Percentiles rank a stretch among this genome's conserved stretches.
Conservation (phyloP, 2,888 invertebrate species). For the Drosophila buzzatii region DNA sequence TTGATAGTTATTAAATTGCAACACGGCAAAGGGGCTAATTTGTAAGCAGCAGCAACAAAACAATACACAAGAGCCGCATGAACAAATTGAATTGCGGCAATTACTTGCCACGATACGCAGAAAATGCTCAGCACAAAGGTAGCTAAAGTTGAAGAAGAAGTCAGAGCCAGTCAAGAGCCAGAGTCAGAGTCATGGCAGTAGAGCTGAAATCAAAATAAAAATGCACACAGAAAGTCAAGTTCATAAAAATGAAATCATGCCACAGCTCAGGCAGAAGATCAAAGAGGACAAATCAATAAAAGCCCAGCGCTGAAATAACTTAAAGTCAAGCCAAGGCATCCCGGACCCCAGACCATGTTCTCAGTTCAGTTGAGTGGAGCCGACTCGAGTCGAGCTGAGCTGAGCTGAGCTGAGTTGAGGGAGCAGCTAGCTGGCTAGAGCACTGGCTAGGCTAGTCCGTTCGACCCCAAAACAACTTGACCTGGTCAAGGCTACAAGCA, state of each 20-base stretch:
- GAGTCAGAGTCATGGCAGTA: neutral
- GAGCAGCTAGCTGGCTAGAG: slow-evolving; percentile 28
- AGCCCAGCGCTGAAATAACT: slow-evolving; percentile 67
- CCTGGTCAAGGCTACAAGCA: slow-evolving; percentile 83
- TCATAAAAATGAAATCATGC: slow-evolving; percentile 82
- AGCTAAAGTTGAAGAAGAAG: slow-evolving; percentile 1
- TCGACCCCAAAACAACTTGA: slow-evolving; percentile 78
- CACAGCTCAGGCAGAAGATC: slow-evolving; percentile 79
- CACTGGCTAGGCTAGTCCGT: slow-evolving; percentile 48
- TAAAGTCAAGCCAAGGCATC: slow-evolving; percentile 69
- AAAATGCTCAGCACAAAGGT: slow-evolving; percentile 50
- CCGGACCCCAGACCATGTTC: neutral
- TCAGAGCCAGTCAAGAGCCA: neutral
- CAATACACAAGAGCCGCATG: slow-evolving; percentile 63
- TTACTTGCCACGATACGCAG: slow-evolving; percentile 80
- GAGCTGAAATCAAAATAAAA: slow-evolving; percentile 54
- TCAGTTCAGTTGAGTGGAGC: slow-evolving; percentile 7
- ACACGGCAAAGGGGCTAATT: slow-evolving; percentile 46
- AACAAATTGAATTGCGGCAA: slow-evolving; percentile 80
- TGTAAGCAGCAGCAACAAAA: slow-evolving; percentile 29
- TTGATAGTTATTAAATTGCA: slow-evolving; percentile 27
- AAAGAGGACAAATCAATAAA: slow-evolving; percentile 83
- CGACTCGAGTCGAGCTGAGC: slow-evolving; percentile 6
- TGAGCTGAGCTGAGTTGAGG: neutral
- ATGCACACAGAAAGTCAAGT: slow-evolving; percentile 71